These are phyloP conservation scores for Brachystomella parvula DNA, from an alignment of 1,140 invertebrate species.

Conservation along the genomic window DNA sequence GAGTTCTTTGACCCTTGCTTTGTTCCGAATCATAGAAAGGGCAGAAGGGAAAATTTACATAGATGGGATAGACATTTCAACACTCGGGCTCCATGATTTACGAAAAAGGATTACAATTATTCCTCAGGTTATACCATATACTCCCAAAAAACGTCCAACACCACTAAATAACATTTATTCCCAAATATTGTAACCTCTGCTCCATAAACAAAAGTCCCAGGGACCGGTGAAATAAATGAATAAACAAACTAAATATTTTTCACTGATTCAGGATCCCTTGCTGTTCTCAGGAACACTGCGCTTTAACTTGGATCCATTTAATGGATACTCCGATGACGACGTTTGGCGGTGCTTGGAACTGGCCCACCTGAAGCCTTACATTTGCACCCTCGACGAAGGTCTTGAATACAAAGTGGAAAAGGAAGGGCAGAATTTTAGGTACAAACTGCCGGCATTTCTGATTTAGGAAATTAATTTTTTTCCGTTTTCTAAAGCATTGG, in stretches of 20 bases:
- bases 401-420: conserved; percentile 58
- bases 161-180: conserved; percentile 48
- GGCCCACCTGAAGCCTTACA: conserved; percentile 50
- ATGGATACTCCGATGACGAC: conserved; percentile 42
- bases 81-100: conserved; percentile 79
- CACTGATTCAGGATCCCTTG: conserved; percentile 61
- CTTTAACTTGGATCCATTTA: conserved; percentile 46
- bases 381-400: conserved; percentile 58
- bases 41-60: conserved; percentile 60
- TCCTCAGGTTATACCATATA: too few relatives aligned
- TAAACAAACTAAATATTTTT: not conserved
- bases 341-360: conserved; percentile 46
- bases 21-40: conserved; percentile 49
- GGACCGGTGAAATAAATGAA: too few relatives aligned
- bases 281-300: conserved; percentile 54
- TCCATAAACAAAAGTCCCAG: too few relatives aligned
- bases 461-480: not conserved
- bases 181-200: too few relatives aligned
- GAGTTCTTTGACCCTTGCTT: conserved; percentile 47
- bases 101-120: conserved; percentile 82
- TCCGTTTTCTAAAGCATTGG: conserved; percentile 52
- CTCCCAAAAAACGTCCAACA: too few relatives aligned
- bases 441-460: conserved; percentile 9
- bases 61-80: conserved; percentile 76
- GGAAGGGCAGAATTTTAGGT: conserved; percentile 38